Base-by-base conservation (phyloP, 2,113 vertebrate genomes). In the Loxodonta africana region DNA sequence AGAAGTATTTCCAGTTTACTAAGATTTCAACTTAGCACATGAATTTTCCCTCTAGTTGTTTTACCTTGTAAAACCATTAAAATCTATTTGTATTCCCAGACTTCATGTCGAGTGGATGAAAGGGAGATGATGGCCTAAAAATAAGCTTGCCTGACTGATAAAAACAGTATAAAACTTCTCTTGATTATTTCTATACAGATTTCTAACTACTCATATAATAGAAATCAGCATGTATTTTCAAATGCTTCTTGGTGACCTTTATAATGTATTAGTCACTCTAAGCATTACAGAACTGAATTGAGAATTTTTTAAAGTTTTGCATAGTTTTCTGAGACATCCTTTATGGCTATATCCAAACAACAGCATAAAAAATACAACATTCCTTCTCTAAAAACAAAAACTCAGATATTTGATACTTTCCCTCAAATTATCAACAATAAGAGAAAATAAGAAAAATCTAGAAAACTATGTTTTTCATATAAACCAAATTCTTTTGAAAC, bases 11-110 rank as follows among this genome's bases (percentile, higher is more conserved):
- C 60, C 82, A 25, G 41, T 82, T 69, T 85, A 84, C 57, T 94
- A 69, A 95, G 67, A 25, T 76, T 91, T 83, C 51, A 60, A 60
- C 18, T 65, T 91, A 82, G 46, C 21, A 94, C 21, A 86, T 46
- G 41, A 46, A 33, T 92, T 94, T 94, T 83, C 63, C 46, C 46
- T 87, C 81, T 14, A 91, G 51, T 21, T 82, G 20, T 67, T 91
- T 78, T 94, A 44, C 71, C 48, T 92, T 73, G 80, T 73, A 89
- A 97, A 97, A 83, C 37, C 69, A 96, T 91, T 92, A 69, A 53
- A 83, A 81, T 90, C 44, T 92, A 57, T 82, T 91, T 95, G 69
- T 86, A 83, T 83, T 53, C 76, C 23, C 23, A 83, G 57, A 82
- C 11, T 65, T 11, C 69, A 20, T 37, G 62, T 77, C 46, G 48